Percentiles rank a stretch among this genome's conserved stretches.
These are phyloP conservation scores for Heterotis niloticus DNA, from an alignment of 2,113 vertebrate species.

Conservation along the genomic window DNA sequence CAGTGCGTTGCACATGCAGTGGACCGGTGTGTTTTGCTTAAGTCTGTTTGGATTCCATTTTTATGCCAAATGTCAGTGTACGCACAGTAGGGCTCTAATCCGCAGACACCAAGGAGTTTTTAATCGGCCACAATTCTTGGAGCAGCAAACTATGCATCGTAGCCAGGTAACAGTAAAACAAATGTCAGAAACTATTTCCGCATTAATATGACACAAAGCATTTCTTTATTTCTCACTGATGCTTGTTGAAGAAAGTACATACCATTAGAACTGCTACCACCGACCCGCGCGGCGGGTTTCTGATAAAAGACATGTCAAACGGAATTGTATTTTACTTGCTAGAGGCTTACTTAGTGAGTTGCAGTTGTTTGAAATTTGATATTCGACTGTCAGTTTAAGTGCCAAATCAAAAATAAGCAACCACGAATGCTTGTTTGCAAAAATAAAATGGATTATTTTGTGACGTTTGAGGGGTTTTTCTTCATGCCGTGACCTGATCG, in stretches of 20 bases:
- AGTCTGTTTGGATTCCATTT: neutral
- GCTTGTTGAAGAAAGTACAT: neutral
- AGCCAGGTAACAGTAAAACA: neutral
- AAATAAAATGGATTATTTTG: no score
- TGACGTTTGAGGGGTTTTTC: no score
- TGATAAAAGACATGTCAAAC: neutral
- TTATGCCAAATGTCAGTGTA: constrained; percentile 19
- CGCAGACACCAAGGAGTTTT: neutral
- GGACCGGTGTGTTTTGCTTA: neutral
- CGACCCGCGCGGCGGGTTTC: neutral
- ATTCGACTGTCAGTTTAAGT: no score
- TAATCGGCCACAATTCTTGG: neutral
- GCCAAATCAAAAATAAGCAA: no score
- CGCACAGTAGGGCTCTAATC: neutral
- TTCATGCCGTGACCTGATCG: no score
- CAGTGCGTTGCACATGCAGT: neutral
- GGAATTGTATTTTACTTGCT: neutral
- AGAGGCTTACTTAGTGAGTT: no score
- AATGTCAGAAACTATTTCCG: neutral
- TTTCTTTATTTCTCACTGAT: neutral
- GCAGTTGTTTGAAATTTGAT: no score
- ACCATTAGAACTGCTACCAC: constrained; percentile 3
- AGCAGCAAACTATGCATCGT: neutral
- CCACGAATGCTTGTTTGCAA: no score
- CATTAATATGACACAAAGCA: neutral